Conservation (phyloP, 2,888 invertebrate species). For the Chrysolina haemoptera region DNA sequence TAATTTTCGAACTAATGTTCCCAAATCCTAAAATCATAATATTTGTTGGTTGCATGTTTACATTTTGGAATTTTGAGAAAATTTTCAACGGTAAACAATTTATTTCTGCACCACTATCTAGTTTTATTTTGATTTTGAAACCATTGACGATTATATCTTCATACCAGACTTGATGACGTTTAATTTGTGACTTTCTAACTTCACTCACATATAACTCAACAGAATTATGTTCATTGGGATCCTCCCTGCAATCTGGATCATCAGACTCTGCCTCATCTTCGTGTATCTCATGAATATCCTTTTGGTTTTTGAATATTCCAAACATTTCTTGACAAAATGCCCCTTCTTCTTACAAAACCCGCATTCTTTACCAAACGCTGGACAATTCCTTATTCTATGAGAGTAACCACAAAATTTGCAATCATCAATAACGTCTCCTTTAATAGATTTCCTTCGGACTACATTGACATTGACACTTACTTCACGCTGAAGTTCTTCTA, state of each 20-base stretch:
- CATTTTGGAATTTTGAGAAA: not conserved
- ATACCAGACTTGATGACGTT: not conserved
- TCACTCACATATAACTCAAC: constrained; percentile 12
- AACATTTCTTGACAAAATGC: constrained; percentile 5
- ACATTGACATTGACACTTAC: no score
- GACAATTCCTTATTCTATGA: constrained; percentile 11
- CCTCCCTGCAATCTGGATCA: not conserved
- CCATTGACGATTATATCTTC: constrained; percentile 6
- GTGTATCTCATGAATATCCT: not conserved
- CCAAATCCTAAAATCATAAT: constrained; percentile 16
- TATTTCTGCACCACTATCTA: not conserved
- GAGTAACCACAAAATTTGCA: constrained; percentile 20
- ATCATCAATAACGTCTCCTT: no score
- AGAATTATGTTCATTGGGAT: constrained; percentile 19
- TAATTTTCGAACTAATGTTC: not conserved
- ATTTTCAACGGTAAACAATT: not conserved
- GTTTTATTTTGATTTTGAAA: not conserved
- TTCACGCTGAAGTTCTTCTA: no score
- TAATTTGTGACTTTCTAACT: not conserved
- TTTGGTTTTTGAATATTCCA: not conserved
- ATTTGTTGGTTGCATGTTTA: not conserved
- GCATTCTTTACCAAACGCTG: constrained; percentile 20
- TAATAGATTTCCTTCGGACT: no score
- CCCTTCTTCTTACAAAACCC: constrained; percentile 15
- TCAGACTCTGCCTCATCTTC: not conserved